Conservation (phyloP, 2,797 vertebrate species). For the Spinus olivaceus region DNA sequence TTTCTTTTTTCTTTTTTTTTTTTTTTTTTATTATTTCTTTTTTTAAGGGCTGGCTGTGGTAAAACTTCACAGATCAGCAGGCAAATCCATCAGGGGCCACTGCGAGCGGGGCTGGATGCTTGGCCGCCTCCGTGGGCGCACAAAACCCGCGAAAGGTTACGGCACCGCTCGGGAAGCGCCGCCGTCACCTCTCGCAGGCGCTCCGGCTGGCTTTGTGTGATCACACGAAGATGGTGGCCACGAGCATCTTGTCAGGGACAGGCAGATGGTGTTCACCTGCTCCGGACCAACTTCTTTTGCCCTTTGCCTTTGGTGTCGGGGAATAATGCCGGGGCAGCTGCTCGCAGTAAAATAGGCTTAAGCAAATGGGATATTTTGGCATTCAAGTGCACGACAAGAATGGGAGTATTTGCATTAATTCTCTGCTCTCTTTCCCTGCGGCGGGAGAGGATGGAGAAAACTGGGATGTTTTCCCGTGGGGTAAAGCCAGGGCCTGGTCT, state of each 20-base stretch:
- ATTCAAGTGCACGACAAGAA: slow-evolving; percentile 72
- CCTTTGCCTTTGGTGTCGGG: slow-evolving; percentile 68
- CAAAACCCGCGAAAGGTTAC: slow-evolving; percentile 34
- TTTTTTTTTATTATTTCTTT: background rate
- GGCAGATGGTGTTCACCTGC: slow-evolving; percentile 83
- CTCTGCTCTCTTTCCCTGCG: background rate
- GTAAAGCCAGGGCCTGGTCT: background rate
- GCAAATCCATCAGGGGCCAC: slow-evolving; percentile 31
- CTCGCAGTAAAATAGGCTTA: slow-evolving; percentile 74
- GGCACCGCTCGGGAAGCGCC: background rate
- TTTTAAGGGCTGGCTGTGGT: background rate
- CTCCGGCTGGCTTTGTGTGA: slow-evolving; percentile 1
- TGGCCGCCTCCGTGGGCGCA: background rate
- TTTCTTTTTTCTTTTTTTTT: accelerated
- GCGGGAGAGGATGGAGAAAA: slow-evolving; percentile 7
- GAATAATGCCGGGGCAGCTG: slow-evolving; percentile 80
- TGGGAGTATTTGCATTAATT: slow-evolving; percentile 66
- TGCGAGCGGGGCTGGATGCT: background rate
- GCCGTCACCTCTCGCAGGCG: background rate
- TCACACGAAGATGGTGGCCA: slow-evolving; percentile 32
- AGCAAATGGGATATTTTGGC: slow-evolving; percentile 68
- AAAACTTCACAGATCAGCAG: slow-evolving; percentile 46
- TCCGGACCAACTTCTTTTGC: slow-evolving; percentile 70
- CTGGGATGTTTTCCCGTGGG: background rate
- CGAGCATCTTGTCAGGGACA: slow-evolving; percentile 61